Evolutionary conservation across 2,888 invertebrate genomes (phyloP).

Genomic region (Hyalella azteca): DNA sequence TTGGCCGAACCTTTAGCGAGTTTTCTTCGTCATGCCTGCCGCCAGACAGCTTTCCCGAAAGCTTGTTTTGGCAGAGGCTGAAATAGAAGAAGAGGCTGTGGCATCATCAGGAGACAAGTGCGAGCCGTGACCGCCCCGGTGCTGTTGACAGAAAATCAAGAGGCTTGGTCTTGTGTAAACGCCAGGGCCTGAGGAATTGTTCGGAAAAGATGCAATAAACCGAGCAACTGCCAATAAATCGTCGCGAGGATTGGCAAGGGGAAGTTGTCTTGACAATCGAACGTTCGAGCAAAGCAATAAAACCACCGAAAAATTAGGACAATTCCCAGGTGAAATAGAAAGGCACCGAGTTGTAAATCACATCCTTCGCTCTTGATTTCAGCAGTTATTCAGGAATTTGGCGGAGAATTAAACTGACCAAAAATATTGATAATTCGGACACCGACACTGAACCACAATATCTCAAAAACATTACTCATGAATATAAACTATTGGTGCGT

Average conservation of each 20-base stretch:
- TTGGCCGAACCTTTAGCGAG: slow-evolving; percentile 30
- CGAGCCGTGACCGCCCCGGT: neutral
- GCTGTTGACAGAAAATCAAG: slow-evolving; percentile 35
- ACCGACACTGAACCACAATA: too few species aligned
- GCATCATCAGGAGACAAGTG: slow-evolving; percentile 14
- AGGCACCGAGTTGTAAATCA: neutral
- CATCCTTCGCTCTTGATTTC: too few species aligned
- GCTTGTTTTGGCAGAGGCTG: slow-evolving; percentile 27
- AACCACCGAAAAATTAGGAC: neutral
- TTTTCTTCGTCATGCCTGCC: slow-evolving; percentile 19
- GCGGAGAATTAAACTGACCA: too few species aligned
- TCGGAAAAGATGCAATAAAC: slow-evolving; percentile 32
- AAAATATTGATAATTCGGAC: too few species aligned
- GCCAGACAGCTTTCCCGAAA: slow-evolving; percentile 7
- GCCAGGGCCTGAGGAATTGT: neutral
- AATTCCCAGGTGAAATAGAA: neutral
- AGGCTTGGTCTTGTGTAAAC: neutral
- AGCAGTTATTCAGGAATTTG: too few species aligned
- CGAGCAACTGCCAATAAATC: slow-evolving; percentile 8
- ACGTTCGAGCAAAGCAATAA: neutral
- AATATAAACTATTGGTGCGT: too few species aligned
- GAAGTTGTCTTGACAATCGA: neutral
- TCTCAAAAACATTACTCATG: too few species aligned
- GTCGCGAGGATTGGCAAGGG: neutral
- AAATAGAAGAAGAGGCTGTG: slow-evolving; percentile 4